phyloP scores from a whole-genome alignment of 2,888 invertebrate genomes.

The Eupithecia insigniata region DNA sequence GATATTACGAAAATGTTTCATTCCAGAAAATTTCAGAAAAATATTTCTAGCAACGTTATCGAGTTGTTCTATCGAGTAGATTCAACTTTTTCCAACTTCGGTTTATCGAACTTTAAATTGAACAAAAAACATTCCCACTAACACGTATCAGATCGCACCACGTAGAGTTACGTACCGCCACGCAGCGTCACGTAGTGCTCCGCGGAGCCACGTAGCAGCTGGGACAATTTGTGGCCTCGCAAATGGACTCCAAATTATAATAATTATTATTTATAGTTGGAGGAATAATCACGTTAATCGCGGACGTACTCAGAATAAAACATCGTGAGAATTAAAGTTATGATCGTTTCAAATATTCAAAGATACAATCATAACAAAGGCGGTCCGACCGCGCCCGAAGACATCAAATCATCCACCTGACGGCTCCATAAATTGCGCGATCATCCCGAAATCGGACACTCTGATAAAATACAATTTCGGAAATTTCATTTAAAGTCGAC shows the following conservation, averaged over 20 bases:
- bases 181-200: slow-evolving; percentile 28
- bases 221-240: slow-evolving; percentile 27
- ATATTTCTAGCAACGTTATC: background rate
- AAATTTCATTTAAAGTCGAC: slow-evolving; percentile 45
- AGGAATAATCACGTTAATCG: background rate
- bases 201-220: slow-evolving; percentile 28
- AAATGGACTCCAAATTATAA: slow-evolving; percentile 32
- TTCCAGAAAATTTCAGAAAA: background rate
- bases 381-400: background rate
- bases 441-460: slow-evolving; percentile 35
- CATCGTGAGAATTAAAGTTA: background rate
- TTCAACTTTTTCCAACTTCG: slow-evolving; percentile 4
- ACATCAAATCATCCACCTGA: slow-evolving; percentile 20
- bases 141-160: slow-evolving; percentile 36
- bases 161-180: slow-evolving; percentile 29
- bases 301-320: background rate
- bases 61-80: background rate
- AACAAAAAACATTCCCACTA: slow-evolving; percentile 33
- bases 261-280: slow-evolving; percentile 21
- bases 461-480: slow-evolving; percentile 42
- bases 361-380: background rate
- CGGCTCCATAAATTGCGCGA: slow-evolving; percentile 32
- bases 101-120: slow-evolving; percentile 31
- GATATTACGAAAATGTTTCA: background rate
- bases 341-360: background rate